Conservation (phyloP, 2,797 vertebrate genomes). For the Graptemys geographica region DNA sequence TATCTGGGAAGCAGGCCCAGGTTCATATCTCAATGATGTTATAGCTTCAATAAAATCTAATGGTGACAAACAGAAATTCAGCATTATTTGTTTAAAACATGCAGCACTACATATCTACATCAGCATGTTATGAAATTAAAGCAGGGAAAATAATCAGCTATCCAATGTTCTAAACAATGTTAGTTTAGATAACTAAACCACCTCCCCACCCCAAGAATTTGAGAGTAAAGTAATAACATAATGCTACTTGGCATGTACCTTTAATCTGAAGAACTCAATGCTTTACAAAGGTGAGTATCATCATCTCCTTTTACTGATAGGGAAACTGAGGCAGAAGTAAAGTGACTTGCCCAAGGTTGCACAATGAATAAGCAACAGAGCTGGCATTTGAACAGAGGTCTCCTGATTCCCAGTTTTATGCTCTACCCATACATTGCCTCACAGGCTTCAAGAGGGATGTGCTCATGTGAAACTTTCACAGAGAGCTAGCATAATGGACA, state of each 20-base stretch:
- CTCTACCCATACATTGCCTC: not conserved
- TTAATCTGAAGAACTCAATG: not conserved
- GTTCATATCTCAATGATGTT: conserved; percentile 50
- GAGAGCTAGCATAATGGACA: not conserved
- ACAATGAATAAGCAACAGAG: not conserved
- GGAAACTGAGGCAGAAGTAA: not conserved
- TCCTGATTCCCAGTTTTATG: not conserved
- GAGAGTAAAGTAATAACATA: not conserved
- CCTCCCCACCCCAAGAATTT: not conserved
- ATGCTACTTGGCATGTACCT: not conserved
- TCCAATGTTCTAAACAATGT: not conserved
- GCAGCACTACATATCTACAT: conserved; percentile 6
- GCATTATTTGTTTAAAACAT: conserved; percentile 42
- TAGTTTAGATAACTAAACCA: not conserved
- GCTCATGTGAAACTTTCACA: not conserved
- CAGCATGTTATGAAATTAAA: conserved; percentile 48
- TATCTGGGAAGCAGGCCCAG: conserved; percentile 59
- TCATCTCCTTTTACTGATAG: not conserved
- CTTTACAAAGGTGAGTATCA: not conserved
- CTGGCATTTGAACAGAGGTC: not conserved
- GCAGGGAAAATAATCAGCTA: conserved; percentile 1
- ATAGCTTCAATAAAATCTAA: conserved; percentile 46
- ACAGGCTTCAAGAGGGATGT: not conserved
- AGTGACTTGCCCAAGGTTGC: not conserved
- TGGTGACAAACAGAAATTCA: conserved; percentile 42